phyloP scores from a whole-genome alignment of 2,888 invertebrate genomes.

The Drosophila robusta region DNA sequence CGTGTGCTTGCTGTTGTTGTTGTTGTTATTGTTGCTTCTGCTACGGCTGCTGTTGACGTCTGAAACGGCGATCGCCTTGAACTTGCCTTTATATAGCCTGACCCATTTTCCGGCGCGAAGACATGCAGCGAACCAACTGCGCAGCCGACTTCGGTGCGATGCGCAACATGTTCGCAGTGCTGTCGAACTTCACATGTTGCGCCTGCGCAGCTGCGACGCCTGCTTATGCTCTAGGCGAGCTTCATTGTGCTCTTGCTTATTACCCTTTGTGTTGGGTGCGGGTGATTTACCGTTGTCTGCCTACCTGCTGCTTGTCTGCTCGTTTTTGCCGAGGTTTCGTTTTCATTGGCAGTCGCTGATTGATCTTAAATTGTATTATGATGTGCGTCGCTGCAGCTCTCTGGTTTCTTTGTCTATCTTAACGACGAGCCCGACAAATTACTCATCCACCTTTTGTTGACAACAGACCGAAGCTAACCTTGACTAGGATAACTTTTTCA shows the following conservation, averaged over 20 bases:
- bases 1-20: conserved; percentile 48
- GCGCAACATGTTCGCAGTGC: conserved; percentile 54
- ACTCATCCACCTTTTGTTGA: conserved; percentile 37
- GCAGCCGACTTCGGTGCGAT: conserved; percentile 21
- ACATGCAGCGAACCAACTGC: conserved; percentile 58
- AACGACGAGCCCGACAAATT: conserved; percentile 15
- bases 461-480: conserved; percentile 29
- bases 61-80: conserved; percentile 90
- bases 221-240: too few species aligned
- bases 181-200: conserved; percentile 19
- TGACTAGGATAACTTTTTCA: conserved; percentile 50
- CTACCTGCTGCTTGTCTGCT: conserved; percentile 61
- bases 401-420: conserved; percentile 29
- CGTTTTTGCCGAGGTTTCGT: conserved; percentile 60
- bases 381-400: conserved; percentile 8
- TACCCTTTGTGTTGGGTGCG: conserved; percentile 47
- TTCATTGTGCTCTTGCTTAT: conserved; percentile 58
- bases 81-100: conserved; percentile 93
- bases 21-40: conserved; percentile 55
- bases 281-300: conserved; percentile 49
- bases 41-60: conserved; percentile 82
- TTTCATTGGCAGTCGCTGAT: conserved; percentile 56
- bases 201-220: conserved; percentile 45
- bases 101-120: conserved; percentile 88
- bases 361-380: conserved; percentile 18